Conservation (phyloP, 1,140 invertebrate genomes). For the Pemphigus obesinymphae region DNA sequence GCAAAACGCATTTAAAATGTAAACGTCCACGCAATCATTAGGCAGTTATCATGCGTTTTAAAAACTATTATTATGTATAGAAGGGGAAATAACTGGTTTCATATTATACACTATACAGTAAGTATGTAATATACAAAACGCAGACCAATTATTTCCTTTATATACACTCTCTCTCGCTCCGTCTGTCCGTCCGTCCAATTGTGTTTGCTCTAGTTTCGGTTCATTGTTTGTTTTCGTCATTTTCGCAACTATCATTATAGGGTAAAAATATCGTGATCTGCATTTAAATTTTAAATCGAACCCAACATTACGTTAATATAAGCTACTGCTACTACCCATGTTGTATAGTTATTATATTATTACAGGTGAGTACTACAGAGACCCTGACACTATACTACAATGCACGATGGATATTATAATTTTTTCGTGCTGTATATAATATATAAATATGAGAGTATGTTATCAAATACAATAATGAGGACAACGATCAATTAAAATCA, state of each 20-base stretch:
- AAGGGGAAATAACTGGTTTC: slow-evolving; percentile 27
- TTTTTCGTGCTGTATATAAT: too few relatives aligned
- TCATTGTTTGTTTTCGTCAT: slow-evolving; percentile 39
- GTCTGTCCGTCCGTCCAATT: not conserved
- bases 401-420: too few relatives aligned
- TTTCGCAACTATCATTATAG: slow-evolving; percentile 32
- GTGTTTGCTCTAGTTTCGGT: slow-evolving; percentile 30
- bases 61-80: not conserved
- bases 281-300: slow-evolving; percentile 33
- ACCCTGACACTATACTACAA: not conserved
- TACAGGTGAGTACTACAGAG: not conserved
- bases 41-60: not conserved
- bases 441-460: too few relatives aligned
- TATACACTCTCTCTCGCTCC: not conserved
- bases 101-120: too few relatives aligned
- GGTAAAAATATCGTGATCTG: slow-evolving; percentile 25
- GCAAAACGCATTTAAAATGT: not conserved
- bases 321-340: not conserved
- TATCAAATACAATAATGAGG: too few relatives aligned
- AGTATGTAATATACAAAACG: slow-evolving; percentile 5
- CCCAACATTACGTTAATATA: not conserved
- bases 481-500: not conserved
- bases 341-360: not conserved
- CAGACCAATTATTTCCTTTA: slow-evolving; percentile 24
- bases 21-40: not conserved